These are phyloP conservation scores for Anas platyrhynchos DNA, from an alignment of 2,113 vertebrate species.

Conservation along the genomic window DNA sequence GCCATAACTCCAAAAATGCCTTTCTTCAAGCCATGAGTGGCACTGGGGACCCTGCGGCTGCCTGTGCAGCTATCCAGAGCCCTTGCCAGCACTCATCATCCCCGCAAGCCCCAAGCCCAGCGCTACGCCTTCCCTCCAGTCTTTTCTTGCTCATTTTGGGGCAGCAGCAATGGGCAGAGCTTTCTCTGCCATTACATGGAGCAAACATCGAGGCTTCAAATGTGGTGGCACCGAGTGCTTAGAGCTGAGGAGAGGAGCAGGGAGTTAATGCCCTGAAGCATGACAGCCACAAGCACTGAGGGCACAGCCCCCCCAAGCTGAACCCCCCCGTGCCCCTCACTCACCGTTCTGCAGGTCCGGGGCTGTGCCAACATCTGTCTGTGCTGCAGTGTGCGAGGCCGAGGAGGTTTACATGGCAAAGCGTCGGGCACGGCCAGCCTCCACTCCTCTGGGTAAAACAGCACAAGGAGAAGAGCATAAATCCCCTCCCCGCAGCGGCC, in stretches of 20 bases:
- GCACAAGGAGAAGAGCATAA: not conserved
- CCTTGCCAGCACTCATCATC: rapidly evolving
- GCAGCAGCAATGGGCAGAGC: not conserved
- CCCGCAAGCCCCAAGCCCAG: not conserved
- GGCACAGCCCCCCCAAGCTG: not conserved
- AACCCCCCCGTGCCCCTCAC: rapidly evolving
- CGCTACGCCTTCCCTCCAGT: rapidly evolving
- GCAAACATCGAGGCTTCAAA: rapidly evolving
- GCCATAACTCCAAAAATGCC: rapidly evolving
- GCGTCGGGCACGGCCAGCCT: not conserved
- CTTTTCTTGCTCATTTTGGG: not conserved
- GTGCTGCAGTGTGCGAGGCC: not conserved
- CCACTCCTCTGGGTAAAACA: not conserved
- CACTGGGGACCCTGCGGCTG: not conserved
- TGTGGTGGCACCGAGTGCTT: rapidly evolving
- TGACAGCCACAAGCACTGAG: not conserved
- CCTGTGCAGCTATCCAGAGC: not conserved
- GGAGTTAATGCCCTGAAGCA: not conserved
- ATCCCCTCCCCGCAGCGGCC: not conserved
- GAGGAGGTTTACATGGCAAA: not conserved
- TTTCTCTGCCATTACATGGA: rapidly evolving
- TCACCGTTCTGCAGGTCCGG: slow-evolving; percentile 35
- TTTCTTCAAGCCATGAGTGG: not conserved
- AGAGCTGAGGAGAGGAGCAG: not conserved
- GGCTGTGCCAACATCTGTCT: not conserved